Base-by-base conservation (phyloP, 30 jellyfish, hydroid and myxozoan genomes). In the Turritopsis dohrnii region DNA sequence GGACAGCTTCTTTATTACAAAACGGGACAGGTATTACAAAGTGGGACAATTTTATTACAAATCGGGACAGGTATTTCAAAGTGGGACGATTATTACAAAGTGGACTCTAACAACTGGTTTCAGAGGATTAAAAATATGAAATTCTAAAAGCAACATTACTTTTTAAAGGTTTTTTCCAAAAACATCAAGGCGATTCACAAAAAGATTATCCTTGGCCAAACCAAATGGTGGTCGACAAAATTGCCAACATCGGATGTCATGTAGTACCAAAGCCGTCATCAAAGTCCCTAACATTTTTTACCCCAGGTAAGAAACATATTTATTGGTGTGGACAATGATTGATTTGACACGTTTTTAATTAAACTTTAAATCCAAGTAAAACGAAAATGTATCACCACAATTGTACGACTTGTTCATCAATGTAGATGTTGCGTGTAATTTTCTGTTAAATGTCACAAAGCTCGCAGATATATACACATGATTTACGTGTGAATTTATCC, bases 191-290 rank as follows among this genome's bases (percentile, higher is more conserved):
- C 60, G 9, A 5, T 41, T 41, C 60, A 3, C 60, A 41, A 41
- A 3, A 5, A 41, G 60, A 41, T 3, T 41, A 41, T 41, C 60
- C 60, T 74, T 84, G 90, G 90, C 90, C 90, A 31, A 18, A 27
- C 21, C 28, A 29, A 31, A 28, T 29, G 54, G 86, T 66, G 0
- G 90, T 74, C 1, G 81, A 84, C 8, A 65, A 54, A 19, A 84
- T 84, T 18, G 28, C 20, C 24, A 53, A 21, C 41, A 24, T 84
- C 18, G 90, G 90, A 17, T 71, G 85, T 60, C 90, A 84, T 29
- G 90, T 84, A 21, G 90, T 84, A 72, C 90, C 90, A 52, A 84
- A 84, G 65, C 86, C 79, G 26, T 84, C 90, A 54, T 41, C 90
- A 17, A 81, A 72, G 16, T 26, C 71, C 18, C 86, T 84, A 3